Base-by-base conservation (phyloP, 1,140 invertebrate species). In the Hermatobates lingyangjiaoensis region DNA sequence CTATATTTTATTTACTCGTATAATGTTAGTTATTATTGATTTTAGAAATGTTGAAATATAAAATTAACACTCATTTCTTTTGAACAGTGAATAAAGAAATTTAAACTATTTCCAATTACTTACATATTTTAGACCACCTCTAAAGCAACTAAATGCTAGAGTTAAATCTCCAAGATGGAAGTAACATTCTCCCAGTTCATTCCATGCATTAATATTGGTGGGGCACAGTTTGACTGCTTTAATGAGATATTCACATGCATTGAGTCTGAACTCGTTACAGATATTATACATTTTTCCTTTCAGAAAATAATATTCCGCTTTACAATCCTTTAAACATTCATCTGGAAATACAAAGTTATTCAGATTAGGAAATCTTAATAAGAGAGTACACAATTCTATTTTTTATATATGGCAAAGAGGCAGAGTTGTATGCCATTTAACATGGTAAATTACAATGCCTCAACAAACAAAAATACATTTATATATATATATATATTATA, bases 211-310 rank as follows among this genome's bases (percentile, higher is more conserved):
- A 1, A 83, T 73, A 50, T 82, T 67, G 56, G 80, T 81, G 14
- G 85, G 85, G 62, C 89, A 80, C 18, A 91, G 67, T 68, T 91
- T 91, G 1, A 90, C 80, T 44, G 86, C 80, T 68, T 85, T 86
- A 26, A 81, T 82, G 21, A 91, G 66, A 26, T 75, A 68, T 58
- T 84, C 79, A 54, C 81, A 76, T 0, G 84, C 81, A 59, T 80
- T 71, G 27, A 73, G 65, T 58, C 75, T 74, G 66, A 79, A 83
- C 27, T 74, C 69, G 2, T 76, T 68, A n/a, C 71, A 65, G 1
- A 88, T 76, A 68, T 90, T 90, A 34, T 87, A 70, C 24, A 79
- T 74, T 62, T 76, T 77, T 1, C 87, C 88, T 59, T 78, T 77
- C 49, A 88, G 66, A 63, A 81, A 83, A 51, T 79, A 74, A 66